Evolutionary conservation across 2,113 vertebrate species (phyloP).

Genomic region (Chascanopsetta lugubris): DNA sequence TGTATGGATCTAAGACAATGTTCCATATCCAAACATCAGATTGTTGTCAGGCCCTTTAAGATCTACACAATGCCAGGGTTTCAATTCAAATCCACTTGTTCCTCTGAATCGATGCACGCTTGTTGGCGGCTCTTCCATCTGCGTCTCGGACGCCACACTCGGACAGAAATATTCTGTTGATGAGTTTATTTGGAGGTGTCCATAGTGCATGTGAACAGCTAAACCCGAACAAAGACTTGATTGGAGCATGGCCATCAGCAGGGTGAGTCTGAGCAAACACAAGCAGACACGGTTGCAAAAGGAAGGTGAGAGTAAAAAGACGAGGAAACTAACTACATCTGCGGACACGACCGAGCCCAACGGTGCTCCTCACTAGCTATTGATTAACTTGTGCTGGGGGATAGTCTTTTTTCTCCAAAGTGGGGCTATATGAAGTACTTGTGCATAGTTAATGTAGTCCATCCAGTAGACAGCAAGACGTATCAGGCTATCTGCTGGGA

Average conservation of each 20-base stretch:
- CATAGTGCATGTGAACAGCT: conserved; percentile 63
- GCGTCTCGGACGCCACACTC: conserved; percentile 19
- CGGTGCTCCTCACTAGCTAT: too few relatives aligned
- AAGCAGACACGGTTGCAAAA: conserved; percentile 3
- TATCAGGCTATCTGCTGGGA: too few relatives aligned
- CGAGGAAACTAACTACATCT: too few relatives aligned
- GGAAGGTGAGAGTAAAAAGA: conserved; percentile 5
- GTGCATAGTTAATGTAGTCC: too few relatives aligned
- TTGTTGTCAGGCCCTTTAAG: not conserved
- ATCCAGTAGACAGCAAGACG: too few relatives aligned
- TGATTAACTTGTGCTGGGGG: too few relatives aligned
- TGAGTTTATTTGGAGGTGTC: conserved; percentile 67
- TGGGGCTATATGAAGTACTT: too few relatives aligned
- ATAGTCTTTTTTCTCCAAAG: too few relatives aligned
- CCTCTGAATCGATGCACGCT: not conserved
- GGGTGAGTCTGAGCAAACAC: conserved; percentile 23
- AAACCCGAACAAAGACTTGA: conserved; percentile 57
- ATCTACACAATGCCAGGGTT: not conserved
- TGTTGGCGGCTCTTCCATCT: conserved; percentile 21
- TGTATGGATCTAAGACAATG: not conserved
- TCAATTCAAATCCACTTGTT: not conserved
- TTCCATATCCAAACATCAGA: not conserved
- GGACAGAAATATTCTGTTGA: conserved; percentile 55
- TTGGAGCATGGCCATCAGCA: conserved; percentile 38
- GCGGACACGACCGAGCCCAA: too few relatives aligned